Evolutionary conservation across 2,797 vertebrate genomes (phyloP).

Genomic region (Nasua narica): DNA sequence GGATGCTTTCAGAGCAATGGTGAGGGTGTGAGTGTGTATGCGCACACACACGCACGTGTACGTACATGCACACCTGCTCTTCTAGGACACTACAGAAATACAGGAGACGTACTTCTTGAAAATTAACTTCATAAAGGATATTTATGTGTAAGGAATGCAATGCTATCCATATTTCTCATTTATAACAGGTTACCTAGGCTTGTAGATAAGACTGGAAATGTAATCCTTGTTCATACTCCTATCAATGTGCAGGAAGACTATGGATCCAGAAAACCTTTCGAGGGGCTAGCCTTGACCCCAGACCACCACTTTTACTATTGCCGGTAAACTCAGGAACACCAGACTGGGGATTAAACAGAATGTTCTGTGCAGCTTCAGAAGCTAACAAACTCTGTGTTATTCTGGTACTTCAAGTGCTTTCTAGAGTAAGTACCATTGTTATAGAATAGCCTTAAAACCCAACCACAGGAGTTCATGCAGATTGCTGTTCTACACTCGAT

Average conservation of each 20-base stretch:
- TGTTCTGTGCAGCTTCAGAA: not conserved
- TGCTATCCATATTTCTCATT: not conserved
- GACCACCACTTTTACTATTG: not conserved
- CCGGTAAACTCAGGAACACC: not conserved
- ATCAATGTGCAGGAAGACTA: not conserved
- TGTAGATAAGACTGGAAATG: not conserved
- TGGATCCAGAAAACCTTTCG: not conserved
- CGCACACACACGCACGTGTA: accelerated
- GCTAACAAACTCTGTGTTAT: not conserved
- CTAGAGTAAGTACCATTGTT: not conserved
- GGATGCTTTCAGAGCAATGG: not conserved
- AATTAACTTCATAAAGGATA: slow-evolving; percentile 5
- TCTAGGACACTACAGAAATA: not conserved
- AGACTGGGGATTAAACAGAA: not conserved
- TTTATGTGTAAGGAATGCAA: not conserved
- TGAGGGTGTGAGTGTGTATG: not conserved
- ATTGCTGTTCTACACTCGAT: not conserved
- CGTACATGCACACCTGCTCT: accelerated
- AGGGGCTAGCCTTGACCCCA: not conserved
- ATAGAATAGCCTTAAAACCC: not conserved
- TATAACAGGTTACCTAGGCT: not conserved
- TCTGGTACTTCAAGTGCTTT: not conserved
- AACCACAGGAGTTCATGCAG: not conserved
- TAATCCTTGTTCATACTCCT: not conserved
- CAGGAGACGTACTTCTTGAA: not conserved